phyloP scores from a whole-genome alignment of 1,140 invertebrate species.

The Rhyacophila brunnea region DNA sequence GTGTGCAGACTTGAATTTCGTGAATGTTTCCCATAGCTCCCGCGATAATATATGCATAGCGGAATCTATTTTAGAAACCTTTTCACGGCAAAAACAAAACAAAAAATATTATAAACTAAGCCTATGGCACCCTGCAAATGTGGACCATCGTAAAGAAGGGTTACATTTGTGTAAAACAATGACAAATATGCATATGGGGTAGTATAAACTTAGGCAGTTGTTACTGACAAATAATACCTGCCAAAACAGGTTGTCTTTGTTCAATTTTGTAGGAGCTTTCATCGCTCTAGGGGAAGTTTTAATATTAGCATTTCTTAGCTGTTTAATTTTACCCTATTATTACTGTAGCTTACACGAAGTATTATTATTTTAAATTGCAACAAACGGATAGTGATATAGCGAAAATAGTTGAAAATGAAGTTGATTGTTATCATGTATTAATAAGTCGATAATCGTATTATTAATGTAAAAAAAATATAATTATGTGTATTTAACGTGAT shows the following conservation, averaged over 20 bases:
- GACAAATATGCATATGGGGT: constrained; percentile 16
- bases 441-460: too few species aligned
- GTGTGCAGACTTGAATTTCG: background rate
- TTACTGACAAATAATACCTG: too few species aligned
- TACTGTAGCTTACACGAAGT: too few species aligned
- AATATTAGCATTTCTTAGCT: too few species aligned
- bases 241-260: constrained; percentile 31
- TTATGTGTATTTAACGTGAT: too few species aligned
- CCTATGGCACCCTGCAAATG: constrained; percentile 19
- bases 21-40: background rate
- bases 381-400: too few species aligned
- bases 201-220: background rate
- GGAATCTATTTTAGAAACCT: constrained; percentile 8
- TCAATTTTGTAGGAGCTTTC: background rate
- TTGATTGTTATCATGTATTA: too few species aligned
- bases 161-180: constrained; percentile 27
- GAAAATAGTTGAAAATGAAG: too few species aligned
- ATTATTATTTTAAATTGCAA: too few species aligned
- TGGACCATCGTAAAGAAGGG: constrained; percentile 15
- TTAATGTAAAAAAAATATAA: too few species aligned
- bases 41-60: background rate
- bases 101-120: constrained; percentile 17
- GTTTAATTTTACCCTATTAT: too few species aligned
- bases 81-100: constrained; percentile 24
- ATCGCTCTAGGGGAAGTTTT: background rate